These are phyloP conservation scores for Cryptotis parvus DNA, from an alignment of 2,113 vertebrate species.

Conservation along the genomic window DNA sequence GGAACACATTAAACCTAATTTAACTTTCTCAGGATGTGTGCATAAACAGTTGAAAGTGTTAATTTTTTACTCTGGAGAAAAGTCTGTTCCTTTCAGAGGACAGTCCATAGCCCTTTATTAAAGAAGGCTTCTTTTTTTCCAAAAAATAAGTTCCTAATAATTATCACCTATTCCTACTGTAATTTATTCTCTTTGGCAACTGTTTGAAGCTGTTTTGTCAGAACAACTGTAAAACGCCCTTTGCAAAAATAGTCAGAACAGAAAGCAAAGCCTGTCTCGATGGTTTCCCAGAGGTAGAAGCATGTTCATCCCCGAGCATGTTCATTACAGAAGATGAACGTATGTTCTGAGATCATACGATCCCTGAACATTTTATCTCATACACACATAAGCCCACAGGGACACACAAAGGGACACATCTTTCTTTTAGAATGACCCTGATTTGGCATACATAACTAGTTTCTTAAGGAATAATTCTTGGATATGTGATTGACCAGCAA, in stretches of 20 bases:
- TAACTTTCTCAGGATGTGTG: background rate
- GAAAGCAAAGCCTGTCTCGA: slow-evolving; percentile 17
- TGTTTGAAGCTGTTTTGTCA: slow-evolving; percentile 48
- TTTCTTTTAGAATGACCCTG: background rate
- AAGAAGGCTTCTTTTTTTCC: slow-evolving; percentile 73
- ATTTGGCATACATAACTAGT: background rate
- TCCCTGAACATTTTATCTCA: background rate
- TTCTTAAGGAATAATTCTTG: background rate
- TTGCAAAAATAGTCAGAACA: slow-evolving; percentile 47
- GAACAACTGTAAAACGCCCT: slow-evolving; percentile 46
- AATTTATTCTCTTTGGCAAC: slow-evolving; percentile 70
- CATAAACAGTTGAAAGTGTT: slow-evolving; percentile 21
- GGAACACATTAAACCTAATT: slow-evolving; percentile 53
- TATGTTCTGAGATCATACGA: background rate
- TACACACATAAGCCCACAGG: no score
- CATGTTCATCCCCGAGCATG: background rate
- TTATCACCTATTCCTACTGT: slow-evolving; percentile 54
- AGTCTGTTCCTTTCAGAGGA: slow-evolving; percentile 61
- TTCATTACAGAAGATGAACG: background rate
- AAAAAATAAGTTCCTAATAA: slow-evolving; percentile 76
- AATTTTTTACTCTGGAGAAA: slow-evolving; percentile 68
- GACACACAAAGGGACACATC: no score
- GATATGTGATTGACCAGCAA: background rate
- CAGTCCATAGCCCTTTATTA: slow-evolving; percentile 61
- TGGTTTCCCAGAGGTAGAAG: slow-evolving; percentile 7